Evolutionary conservation across 2,797 vertebrate genomes (phyloP).

Genomic region (Crypturellus tataupa): DNA sequence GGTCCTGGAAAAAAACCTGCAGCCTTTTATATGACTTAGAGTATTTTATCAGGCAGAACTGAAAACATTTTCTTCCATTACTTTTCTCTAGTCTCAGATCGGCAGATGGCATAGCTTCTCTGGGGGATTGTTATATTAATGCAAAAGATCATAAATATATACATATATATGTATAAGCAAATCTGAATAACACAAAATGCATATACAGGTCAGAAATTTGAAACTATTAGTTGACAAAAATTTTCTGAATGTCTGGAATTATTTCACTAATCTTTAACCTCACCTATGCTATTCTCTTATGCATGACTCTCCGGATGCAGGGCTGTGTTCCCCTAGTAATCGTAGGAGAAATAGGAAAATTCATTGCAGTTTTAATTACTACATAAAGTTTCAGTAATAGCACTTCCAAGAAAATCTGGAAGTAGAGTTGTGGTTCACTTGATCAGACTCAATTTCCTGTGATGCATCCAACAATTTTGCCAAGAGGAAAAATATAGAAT

Average conservation of each 20-base stretch:
- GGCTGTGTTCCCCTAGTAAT: constrained; percentile 9
- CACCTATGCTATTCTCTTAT: not conserved
- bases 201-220: not conserved
- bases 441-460: not conserved
- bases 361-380: not conserved
- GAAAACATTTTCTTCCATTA: not conserved
- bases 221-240: not conserved
- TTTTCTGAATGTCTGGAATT: not conserved
- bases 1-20: not conserved
- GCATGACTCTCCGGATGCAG: not conserved
- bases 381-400: not conserved
- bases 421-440: not conserved
- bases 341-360: not conserved
- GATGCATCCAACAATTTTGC: not conserved
- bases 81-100: not conserved
- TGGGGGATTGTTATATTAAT: not conserved
- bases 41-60: not conserved
- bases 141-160: not conserved
- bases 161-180: too few relatives aligned
- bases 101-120: not conserved
- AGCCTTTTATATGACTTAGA: not conserved
- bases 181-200: too few relatives aligned
- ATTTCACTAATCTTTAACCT: not conserved
- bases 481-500: not conserved
- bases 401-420: not conserved